A percentile compares a stretch with the other conserved stretches of the same genome.
Evolutionary conservation across 2,888 invertebrate species (phyloP).

Genomic region (Oeneis ivallda): DNA sequence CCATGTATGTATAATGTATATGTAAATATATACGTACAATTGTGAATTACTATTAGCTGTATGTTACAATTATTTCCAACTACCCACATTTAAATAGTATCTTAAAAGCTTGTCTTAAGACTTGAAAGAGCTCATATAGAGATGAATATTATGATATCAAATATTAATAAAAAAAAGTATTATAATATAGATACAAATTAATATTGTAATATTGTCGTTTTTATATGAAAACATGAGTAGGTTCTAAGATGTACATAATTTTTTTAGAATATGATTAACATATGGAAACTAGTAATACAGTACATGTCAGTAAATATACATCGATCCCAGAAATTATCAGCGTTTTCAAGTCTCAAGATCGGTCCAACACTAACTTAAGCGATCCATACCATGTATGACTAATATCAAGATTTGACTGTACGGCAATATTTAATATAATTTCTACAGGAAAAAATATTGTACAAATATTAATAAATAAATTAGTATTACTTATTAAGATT

Average conservation of each 20-base stretch:
- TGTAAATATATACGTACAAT: neutral
- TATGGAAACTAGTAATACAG: no score
- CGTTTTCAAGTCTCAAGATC: neutral
- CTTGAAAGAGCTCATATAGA: constrained; percentile 10
- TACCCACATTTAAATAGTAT: constrained; percentile 10
- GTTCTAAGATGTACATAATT: no score
- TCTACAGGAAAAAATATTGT: neutral
- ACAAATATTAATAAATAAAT: neutral
- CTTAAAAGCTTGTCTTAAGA: neutral
- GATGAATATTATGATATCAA: neutral
- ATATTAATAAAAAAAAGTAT: neutral
- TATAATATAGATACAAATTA: neutral
- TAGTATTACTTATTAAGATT: neutral
- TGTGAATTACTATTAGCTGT: neutral
- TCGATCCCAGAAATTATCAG: constrained; percentile 1
- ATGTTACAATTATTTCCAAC: constrained; percentile 6
- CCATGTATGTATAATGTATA: neutral
- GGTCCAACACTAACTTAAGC: neutral
- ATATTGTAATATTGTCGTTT: no score
- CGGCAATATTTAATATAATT: constrained; percentile 20
- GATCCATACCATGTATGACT: constrained; percentile 5
- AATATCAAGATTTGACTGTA: constrained; percentile 12
- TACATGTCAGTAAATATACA: no score
- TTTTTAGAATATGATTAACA: no score
- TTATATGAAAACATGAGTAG: no score